Evolutionary conservation across 2,797 vertebrate genomes (phyloP), one percentile per base, ranked within the genome.

Genomic region (Loris lydekkerianus): DNA sequence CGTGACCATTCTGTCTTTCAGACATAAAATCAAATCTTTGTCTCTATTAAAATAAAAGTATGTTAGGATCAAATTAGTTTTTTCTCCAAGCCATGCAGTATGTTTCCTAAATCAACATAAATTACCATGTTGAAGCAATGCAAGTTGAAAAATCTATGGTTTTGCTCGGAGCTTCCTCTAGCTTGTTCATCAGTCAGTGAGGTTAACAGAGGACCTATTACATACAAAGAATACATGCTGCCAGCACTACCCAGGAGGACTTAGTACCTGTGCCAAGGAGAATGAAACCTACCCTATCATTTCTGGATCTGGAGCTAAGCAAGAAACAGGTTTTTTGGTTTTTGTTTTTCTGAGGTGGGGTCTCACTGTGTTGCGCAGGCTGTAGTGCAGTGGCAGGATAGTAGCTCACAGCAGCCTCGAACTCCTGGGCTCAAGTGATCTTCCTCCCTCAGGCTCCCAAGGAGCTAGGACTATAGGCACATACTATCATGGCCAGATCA

Each of bases 1-100:
- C 49, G 85, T 92, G 61, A 94, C 40, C 69, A 31, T 31, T 93
- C n/a, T 86, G 58, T 96, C 76, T 91, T 94, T 97, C 72, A 92
- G 73, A 72, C 76, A 95, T 87, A 95, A 89, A 97, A 89, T 95
- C 67, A 97, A 97, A 43, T 40, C 37, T 87, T 96, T 97, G 72
- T 96, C 27, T 63, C 40, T 93, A 49, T 84, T 91, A 76, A 81
- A 84, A 93, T 61, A 37, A 95, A 90, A 92, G 27, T 49, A 40
- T 56, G 61, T 72, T 78, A 82, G 31, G 40, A 81, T 91, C 73
- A 91, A 75, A 84, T 93, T 88, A 46, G 53, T 91, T 96, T 82
- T 56, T 76, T 34, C n/a, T 40, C 84, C 40, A 89, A 94, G 31
- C 20, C 27, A 58, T 75, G 20, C 2, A 86, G 11, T 86, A 46